Evolutionary conservation across 2,888 invertebrate genomes (phyloP).

Genomic region (Clivina fossor): DNA sequence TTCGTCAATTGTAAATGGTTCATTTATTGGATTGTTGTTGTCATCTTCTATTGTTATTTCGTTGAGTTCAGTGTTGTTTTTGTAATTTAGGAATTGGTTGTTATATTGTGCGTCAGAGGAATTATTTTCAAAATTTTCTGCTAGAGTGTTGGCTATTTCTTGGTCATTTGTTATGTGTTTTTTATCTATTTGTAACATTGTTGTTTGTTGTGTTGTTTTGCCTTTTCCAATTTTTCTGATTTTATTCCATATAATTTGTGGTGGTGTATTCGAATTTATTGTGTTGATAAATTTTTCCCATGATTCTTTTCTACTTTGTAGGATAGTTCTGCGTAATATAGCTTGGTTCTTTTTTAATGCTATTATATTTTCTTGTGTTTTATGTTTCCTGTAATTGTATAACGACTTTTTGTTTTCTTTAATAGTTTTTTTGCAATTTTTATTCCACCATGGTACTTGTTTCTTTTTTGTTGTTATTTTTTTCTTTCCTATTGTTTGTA

Average conservation of each 20-base stretch:
- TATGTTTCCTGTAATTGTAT: constrained; percentile 6
- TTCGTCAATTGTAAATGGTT: too few relatives aligned
- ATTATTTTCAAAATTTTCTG: too few relatives aligned
- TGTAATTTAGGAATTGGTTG: too few relatives aligned
- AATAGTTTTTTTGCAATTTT: background rate
- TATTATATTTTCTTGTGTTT: background rate
- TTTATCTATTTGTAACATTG: background rate
- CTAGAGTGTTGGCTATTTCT: background rate
- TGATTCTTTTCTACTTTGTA: constrained; percentile 5
- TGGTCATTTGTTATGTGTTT: background rate
- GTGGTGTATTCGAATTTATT: background rate
- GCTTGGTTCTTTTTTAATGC: constrained; percentile 1
- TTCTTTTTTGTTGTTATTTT: background rate
- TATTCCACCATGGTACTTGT: background rate
- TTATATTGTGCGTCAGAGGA: too few relatives aligned
- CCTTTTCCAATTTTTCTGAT: background rate
- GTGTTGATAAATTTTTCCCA: background rate
- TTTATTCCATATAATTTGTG: background rate
- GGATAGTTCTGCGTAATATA: background rate
- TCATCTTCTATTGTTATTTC: too few relatives aligned
- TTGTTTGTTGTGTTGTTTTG: background rate
- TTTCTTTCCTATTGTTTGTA: background rate
- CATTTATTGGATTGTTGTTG: too few relatives aligned
- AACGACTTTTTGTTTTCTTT: background rate
- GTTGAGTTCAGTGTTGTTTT: too few relatives aligned